Evolutionary conservation across 2,888 invertebrate species (phyloP), one percentile per base, ranked within the genome.

Genomic region (Sisyra terminalis): DNA sequence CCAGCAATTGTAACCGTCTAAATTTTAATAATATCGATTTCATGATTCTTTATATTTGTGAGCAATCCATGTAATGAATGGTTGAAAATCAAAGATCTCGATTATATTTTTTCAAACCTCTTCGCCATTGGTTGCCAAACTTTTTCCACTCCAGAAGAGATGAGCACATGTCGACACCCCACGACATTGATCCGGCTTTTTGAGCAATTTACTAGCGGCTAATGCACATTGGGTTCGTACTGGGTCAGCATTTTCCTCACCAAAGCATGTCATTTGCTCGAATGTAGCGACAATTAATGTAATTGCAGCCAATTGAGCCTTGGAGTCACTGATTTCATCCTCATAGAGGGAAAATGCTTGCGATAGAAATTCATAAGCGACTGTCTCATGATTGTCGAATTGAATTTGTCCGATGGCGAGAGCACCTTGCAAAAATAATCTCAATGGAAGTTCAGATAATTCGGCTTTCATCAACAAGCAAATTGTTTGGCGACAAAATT

Each of bases 331-430:
- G 54, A 98, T 90, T 65, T 97, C 97, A 60, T 98, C 98, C 61
- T 98, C 97, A 59, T 97, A 98, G 43, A 98, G 63, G 0, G 94
- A 89, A 64, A 98, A 97, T 0, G 96, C 92, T 66, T 84, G 84
- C 15, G 96, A 93, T 60, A 98, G 80, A 57, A 92, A 99, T 64
- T 99, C 98, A 65, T 99, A 99, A 0, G 96, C 96, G 1, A 97
- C 86, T 7, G 92, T 88, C 65, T 97, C 96, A 59, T 89, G 87
- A 58, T 93, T 92, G 46, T 90, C 85, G 63, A 96, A 97, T 6
- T 78, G 78, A 42, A 94, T 89, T 61, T 87, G 82, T 43, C 88
- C 86, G 45, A 92, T 88, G 0, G 92, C 88, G 38, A 96, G 65
- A 0, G 96, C 96, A 2, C 96, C 97, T 65, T 97, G 93, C 2